Conservation (phyloP, 2,797 vertebrate genomes). For the Serranus cabrilla region DNA sequence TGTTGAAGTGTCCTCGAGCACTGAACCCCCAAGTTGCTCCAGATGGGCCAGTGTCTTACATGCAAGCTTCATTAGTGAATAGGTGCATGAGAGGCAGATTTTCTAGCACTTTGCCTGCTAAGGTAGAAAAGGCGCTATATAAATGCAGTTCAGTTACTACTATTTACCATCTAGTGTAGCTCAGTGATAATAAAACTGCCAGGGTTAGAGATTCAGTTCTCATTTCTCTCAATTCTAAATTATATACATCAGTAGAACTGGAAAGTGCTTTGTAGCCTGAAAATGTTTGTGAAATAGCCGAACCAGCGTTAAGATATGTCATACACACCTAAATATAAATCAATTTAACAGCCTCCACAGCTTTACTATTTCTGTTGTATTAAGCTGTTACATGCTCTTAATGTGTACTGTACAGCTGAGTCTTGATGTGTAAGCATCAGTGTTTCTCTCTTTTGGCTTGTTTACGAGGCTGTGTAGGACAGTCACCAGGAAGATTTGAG, state of each 20-base stretch:
- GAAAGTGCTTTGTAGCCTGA: neutral
- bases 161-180: neutral
- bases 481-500: conserved; percentile 13
- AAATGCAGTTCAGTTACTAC: too few species aligned
- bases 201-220: neutral
- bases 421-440: conserved; percentile 5
- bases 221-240: neutral
- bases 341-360: neutral
- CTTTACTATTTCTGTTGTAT: neutral
- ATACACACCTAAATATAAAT: neutral
- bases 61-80: too few species aligned
- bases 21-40: too few species aligned
- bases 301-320: neutral
- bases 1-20: too few species aligned
- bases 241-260: neutral
- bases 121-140: too few species aligned
- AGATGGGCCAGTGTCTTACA: too few species aligned
- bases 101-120: too few species aligned
- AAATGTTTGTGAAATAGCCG: neutral
- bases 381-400: neutral
- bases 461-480: neutral
- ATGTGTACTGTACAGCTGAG: neutral
- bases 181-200: neutral
- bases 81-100: too few species aligned
- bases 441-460: conserved; percentile 8